These are phyloP conservation scores for Tupaia tana DNA, from an alignment of 2,113 vertebrate species.

Conservation along the genomic window DNA sequence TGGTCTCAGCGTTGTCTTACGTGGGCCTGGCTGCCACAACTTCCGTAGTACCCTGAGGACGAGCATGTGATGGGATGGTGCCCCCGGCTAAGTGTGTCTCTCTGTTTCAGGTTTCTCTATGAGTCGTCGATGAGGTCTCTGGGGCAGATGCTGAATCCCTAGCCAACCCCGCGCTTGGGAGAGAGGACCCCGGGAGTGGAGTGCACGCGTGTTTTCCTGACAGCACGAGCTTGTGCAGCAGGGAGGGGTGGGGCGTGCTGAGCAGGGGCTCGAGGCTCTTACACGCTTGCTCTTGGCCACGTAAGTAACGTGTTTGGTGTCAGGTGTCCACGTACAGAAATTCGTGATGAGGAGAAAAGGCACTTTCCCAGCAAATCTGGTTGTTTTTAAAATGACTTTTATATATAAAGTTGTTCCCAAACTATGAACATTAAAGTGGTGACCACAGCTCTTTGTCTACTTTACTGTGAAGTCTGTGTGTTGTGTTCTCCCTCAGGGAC, in stretches of 20 bases:
- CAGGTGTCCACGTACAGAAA: background rate
- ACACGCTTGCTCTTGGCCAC: background rate
- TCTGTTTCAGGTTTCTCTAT: constrained; percentile 89
- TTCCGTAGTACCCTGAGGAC: too few relatives aligned
- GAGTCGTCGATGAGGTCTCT: constrained; percentile 89
- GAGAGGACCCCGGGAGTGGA: constrained; percentile 28
- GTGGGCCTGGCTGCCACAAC: too few relatives aligned
- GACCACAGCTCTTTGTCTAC: background rate
- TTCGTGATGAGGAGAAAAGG: background rate
- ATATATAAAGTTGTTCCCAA: background rate
- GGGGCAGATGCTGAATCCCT: constrained; percentile 88
- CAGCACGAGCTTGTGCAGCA: too few relatives aligned
- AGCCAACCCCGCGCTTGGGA: background rate
- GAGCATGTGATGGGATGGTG: too few relatives aligned
- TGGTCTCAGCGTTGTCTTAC: too few relatives aligned
- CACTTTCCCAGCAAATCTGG: background rate
- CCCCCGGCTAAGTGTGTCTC: background rate
- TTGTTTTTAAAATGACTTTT: constrained; percentile 34
- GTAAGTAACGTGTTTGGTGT: background rate
- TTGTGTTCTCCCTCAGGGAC: background rate
- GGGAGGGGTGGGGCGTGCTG: background rate
- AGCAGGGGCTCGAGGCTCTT: background rate
- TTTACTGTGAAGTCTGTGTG: background rate
- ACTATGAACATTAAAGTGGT: constrained; percentile 22
- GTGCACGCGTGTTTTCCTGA: background rate